Base-by-base conservation (phyloP, 2,888 invertebrate genomes). In the Eilema depressum region DNA sequence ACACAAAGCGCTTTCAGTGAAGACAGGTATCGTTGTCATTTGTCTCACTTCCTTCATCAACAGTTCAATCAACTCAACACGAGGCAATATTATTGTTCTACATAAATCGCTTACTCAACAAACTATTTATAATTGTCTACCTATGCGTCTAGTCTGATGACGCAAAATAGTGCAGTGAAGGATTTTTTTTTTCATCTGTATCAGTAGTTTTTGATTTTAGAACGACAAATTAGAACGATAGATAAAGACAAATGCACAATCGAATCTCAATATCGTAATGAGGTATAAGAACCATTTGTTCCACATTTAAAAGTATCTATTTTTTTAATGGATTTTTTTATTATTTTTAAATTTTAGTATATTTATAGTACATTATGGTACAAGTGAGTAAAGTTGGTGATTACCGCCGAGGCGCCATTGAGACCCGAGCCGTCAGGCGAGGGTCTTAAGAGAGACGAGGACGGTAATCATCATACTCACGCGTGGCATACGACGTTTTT, bases 11-110 rank as follows among this genome's bases (percentile, higher is more conserved):
- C 66, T 57, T 30, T 57, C 56, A 64, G 47, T 72, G 41, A 73
- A 74, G 68, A 71, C 71, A 61, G 71, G 57, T 63, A 59, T 14
- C 17, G 62, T 47, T 63, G 76, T 79, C 76, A 69, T 65, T 30
- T 33, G n/a, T 61, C 12, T 25, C 25, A 30, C 47, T 57, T 53
- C 25, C 33, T 71, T 83, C 81, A 85, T 84, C 83, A 25, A 75
- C 68, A 84, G 87, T 89, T 91, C 89, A 91, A 75, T 88, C 83
- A 91, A 90, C 91, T 75, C 80, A 79, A 83, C 89, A 88, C 87
- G 84, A 84, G 86, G 78, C 73, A 65, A 61, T 63, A 66, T 69
- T 75, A 83, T 74, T 87, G 88, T 72, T 86, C 88, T 79, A 87
- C 85, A 87, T 88, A 88, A 88, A 83, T 81, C 73, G 86, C 84